These are phyloP conservation scores for Mesocricetus auratus DNA, from an alignment of 2,113 vertebrate genomes.

Conservation along the genomic window DNA sequence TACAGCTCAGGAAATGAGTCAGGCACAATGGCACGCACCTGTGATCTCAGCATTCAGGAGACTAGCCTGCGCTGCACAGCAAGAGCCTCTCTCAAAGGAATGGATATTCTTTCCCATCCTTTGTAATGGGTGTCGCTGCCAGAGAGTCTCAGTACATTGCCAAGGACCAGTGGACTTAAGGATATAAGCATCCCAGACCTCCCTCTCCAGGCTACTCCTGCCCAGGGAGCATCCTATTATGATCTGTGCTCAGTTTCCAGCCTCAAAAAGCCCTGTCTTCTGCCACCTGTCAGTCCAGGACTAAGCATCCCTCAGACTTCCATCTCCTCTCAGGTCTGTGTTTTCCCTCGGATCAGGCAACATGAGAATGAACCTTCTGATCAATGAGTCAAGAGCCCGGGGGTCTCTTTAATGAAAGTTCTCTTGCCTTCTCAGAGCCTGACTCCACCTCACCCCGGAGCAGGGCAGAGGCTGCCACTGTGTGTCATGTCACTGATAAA, in stretches of 20 bases:
- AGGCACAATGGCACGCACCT: neutral
- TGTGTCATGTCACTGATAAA: slow-evolving; percentile 78
- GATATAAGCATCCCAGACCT: neutral
- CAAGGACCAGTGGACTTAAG: neutral
- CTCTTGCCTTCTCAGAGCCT: slow-evolving; percentile 50
- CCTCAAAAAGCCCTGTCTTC: slow-evolving; percentile 35
- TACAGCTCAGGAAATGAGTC: neutral
- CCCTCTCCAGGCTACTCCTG: neutral
- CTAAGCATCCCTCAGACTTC: slow-evolving; percentile 17
- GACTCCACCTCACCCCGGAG: slow-evolving; percentile 62
- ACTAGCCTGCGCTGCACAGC: neutral
- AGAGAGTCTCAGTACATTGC: neutral
- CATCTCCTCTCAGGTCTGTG: slow-evolving; percentile 63
- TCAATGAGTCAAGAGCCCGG: slow-evolving; percentile 81
- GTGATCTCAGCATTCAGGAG: neutral
- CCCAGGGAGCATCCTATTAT: neutral
- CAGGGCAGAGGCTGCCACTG: slow-evolving; percentile 81
- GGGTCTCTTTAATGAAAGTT: slow-evolving; percentile 77
- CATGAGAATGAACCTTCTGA: slow-evolving; percentile 67
- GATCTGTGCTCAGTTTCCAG: neutral
- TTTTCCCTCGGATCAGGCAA: slow-evolving; percentile 42
- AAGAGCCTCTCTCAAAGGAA: neutral
- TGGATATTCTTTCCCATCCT: neutral
- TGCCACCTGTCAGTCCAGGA: slow-evolving; percentile 56
- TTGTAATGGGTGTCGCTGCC: neutral